Conservation (phyloP, 2,797 vertebrate species). For the Molossus molossus region DNA sequence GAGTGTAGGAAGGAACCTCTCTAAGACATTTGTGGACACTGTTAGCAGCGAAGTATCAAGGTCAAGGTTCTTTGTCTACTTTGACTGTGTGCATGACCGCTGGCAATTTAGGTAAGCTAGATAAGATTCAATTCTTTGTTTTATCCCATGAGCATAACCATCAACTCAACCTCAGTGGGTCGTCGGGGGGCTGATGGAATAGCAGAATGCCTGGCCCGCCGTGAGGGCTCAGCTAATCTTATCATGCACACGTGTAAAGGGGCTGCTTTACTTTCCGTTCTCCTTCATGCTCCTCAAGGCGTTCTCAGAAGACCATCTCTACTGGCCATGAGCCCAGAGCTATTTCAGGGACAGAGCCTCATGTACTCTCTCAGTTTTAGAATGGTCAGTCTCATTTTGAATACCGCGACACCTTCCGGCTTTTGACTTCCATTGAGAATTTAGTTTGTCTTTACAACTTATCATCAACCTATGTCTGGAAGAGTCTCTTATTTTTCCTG, state of each 20-base stretch:
- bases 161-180: accelerated
- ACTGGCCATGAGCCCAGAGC: neutral
- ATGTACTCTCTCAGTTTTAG: neutral
- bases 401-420: neutral
- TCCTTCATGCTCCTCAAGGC: neutral
- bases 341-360: neutral
- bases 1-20: neutral
- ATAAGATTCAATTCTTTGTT: neutral
- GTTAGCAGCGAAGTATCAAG: neutral
- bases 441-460: neutral
- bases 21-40: neutral
- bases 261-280: neutral
- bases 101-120: neutral
- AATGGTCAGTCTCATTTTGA: slow-evolving; percentile 11
- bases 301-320: neutral
- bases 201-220: neutral
- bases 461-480: neutral
- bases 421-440: slow-evolving; percentile 9
- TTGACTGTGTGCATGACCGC: neutral
- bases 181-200: neutral
- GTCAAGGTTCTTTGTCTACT: neutral
- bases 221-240: neutral
- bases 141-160: neutral
- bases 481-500: neutral
- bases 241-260: accelerated